Base-by-base conservation (phyloP, 2,113 vertebrate species). In the Plotosus lineatus region DNA sequence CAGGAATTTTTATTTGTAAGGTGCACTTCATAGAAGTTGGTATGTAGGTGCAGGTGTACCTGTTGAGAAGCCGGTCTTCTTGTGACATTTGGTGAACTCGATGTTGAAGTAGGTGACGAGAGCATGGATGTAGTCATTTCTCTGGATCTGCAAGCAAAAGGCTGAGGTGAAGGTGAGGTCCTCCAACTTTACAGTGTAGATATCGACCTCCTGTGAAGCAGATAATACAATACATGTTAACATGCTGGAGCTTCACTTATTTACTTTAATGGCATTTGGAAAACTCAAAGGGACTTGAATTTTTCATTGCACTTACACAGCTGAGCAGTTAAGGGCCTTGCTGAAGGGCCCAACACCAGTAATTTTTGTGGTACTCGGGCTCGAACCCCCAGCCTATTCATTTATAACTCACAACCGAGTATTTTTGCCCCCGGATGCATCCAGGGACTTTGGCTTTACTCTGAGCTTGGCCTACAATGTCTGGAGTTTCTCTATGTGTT, bases 61-160 rank as follows among this genome's bases (percentile, higher is more conserved):
- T 86, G 97, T 99, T 85, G 97, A 98, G 90, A 98, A 98, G 48
- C 97, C 97, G 11, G 96, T 99, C 88, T 98, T 99, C 90, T 99
- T 99, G 91, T 99, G 97, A 93, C 97, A 99, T 91, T 99, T 98
- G 1, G 96, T 98, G 94, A 98, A 98, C 89, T 98, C 97, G 0
- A 98, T 97, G 90, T 96, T 98, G 90, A 99, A 99, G 86, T 98
- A 99, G 78, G 97, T 98, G 88, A 98, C 96, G 84, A 99, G 87
- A 33, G 96, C 97, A 0, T 98, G 97, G 85, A 98, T 91, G 2
- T 99, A 99, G 86, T 99, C 97, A 1, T 98, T 98, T 72, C 97
- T 95, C 83, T 98, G 97, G 84, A 98, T 94, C 90, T 98, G 97
- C 86, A 99, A 95, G 89, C 97, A 97, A 91, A 99, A 99, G 15